A percentile compares a stretch with the other conserved stretches of the same genome.
Evolutionary conservation across 2,888 invertebrate genomes (phyloP).

Genomic region (Silvanus unidentatus): DNA sequence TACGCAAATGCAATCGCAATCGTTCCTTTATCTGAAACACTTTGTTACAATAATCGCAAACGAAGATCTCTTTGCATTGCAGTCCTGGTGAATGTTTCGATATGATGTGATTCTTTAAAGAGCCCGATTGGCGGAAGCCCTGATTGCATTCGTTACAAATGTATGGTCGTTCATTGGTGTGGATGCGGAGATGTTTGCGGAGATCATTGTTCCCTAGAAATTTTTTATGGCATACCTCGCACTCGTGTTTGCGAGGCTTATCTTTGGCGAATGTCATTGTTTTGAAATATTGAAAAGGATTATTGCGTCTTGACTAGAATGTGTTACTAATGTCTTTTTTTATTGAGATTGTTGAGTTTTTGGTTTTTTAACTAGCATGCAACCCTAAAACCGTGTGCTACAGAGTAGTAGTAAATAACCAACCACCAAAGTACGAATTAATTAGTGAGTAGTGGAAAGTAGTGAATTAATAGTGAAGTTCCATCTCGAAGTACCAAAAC

Average conservation of each 20-base stretch:
- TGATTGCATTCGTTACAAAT: conserved; percentile 58
- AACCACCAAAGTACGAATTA: conserved; percentile 38
- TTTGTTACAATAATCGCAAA: conserved; percentile 70
- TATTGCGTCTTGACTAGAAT: conserved; percentile 30
- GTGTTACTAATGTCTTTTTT: conserved; percentile 13
- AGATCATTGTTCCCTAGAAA: conserved; percentile 62
- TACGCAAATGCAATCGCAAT: conserved; percentile 64
- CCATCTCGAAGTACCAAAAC: conserved; percentile 26
- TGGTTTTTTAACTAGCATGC: conserved; percentile 29
- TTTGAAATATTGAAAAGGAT: no score
- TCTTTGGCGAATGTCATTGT: conserved; percentile 49
- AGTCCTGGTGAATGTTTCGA: conserved; percentile 50
- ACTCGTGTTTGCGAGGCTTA: conserved; percentile 48
- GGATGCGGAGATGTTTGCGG: conserved; percentile 60
- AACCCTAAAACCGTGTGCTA: conserved; percentile 38
- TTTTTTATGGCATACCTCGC: conserved; percentile 58
- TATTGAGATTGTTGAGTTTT: conserved; percentile 8
- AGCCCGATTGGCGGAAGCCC: conserved; percentile 59
- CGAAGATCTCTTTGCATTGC: conserved; percentile 48
- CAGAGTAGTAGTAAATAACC: conserved; percentile 30
- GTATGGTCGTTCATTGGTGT: conserved; percentile 60
- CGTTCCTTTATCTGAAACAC: conserved; percentile 72
- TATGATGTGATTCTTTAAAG: conserved; percentile 59
- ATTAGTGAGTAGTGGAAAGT: conserved; percentile 11
- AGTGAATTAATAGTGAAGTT: conserved; percentile 19